Evolutionary conservation across 2,888 invertebrate genomes (phyloP).

Genomic region (Uropetala carovei): DNA sequence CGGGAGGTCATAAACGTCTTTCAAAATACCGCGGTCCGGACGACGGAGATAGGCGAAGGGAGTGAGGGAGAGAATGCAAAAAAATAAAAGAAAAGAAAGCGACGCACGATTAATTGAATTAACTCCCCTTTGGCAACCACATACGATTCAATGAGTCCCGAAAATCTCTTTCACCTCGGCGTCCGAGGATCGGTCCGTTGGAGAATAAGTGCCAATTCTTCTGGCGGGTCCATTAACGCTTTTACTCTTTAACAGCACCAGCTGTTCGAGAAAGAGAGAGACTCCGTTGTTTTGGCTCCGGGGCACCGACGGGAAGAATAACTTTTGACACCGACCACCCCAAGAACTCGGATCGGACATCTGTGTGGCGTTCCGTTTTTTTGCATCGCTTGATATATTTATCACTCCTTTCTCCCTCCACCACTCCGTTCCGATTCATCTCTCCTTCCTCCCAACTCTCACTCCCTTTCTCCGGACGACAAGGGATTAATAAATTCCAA

Average conservation of each 20-base stretch:
- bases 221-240: not conserved
- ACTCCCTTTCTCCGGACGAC: constrained; percentile 23
- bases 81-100: not conserved
- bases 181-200: not conserved
- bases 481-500: constrained; percentile 46
- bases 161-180: not conserved
- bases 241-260: not conserved
- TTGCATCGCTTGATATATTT: constrained; percentile 59
- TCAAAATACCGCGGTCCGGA: constrained; percentile 38
- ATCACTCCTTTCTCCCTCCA: constrained; percentile 26
- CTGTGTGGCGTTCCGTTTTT: constrained; percentile 43
- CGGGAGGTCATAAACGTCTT: constrained; percentile 54
- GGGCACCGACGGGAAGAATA: constrained; percentile 16
- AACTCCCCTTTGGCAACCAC: constrained; percentile 29
- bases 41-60: not conserved
- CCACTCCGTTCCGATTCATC: not conserved
- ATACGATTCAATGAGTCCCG: constrained; percentile 46
- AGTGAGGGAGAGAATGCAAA: not conserved
- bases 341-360: constrained; percentile 50
- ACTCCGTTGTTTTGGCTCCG: constrained; percentile 37
- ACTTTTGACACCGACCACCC: constrained; percentile 56
- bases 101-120: constrained; percentile 58
- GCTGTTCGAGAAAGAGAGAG: not conserved
- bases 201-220: not conserved
- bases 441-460: not conserved